phyloP scores from a whole-genome alignment of 2,888 invertebrate genomes.

The Peribatodes rhomboidaria region DNA sequence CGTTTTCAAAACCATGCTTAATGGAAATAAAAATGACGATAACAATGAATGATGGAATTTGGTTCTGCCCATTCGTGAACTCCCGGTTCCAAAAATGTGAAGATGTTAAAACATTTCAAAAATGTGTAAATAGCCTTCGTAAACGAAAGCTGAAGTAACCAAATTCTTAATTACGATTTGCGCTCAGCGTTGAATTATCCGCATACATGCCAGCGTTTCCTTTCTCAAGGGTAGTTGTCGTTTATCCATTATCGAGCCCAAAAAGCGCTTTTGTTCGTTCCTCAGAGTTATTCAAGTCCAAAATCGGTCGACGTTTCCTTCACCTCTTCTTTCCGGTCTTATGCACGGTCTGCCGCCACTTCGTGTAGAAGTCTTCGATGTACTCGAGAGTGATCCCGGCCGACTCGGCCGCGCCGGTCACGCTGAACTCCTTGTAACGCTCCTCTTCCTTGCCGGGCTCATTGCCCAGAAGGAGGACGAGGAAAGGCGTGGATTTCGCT shows the following conservation, averaged over 20 bases:
- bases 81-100: slow-evolving; percentile 17
- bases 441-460: slow-evolving; percentile 78
- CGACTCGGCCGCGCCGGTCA: slow-evolving; percentile 91
- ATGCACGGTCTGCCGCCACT: slow-evolving; percentile 91
- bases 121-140: slow-evolving; percentile 12
- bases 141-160: slow-evolving; percentile 17
- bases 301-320: slow-evolving; percentile 55
- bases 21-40: slow-evolving; percentile 25
- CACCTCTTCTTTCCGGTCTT: slow-evolving; percentile 83
- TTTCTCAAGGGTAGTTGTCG: slow-evolving; percentile 34
- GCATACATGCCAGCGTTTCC: slow-evolving; percentile 38
- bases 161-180: slow-evolving; percentile 30
- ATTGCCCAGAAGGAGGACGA: slow-evolving; percentile 92
- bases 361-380: slow-evolving; percentile 93
- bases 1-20: slow-evolving; percentile 28
- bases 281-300: slow-evolving; percentile 65
- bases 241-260: slow-evolving; percentile 40
- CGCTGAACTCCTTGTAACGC: slow-evolving; percentile 89
- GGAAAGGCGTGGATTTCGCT: slow-evolving; percentile 85
- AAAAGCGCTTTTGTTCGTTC: slow-evolving; percentile 41
- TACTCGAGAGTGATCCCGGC: slow-evolving; percentile 94
- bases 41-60: slow-evolving; percentile 10
- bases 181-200: slow-evolving; percentile 40
- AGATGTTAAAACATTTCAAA: slow-evolving; percentile 17
- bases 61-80: slow-evolving; percentile 14